These are phyloP conservation scores for Campoplex capitator DNA, from an alignment of 2,888 invertebrate genomes.

Conservation along the genomic window DNA sequence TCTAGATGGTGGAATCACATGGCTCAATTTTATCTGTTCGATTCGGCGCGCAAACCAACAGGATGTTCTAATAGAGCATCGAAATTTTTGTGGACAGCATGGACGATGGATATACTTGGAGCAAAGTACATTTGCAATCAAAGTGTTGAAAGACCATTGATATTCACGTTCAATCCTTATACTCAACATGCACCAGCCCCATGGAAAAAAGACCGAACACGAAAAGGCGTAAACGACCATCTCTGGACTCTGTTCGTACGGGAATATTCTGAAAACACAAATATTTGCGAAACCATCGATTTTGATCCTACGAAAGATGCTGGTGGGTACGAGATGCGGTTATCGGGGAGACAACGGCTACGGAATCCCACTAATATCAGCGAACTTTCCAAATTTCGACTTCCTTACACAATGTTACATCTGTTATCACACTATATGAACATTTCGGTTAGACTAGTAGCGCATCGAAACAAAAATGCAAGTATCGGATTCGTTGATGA, in stretches of 20 bases:
- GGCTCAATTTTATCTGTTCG: constrained; percentile 59
- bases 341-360: background rate
- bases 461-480: background rate
- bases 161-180: constrained; percentile 71
- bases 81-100: constrained; percentile 52
- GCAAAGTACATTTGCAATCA: constrained; percentile 66
- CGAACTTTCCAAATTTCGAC: background rate
- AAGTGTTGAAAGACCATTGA: background rate
- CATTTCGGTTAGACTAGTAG: background rate
- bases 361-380: background rate
- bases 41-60: constrained; percentile 13
- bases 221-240: background rate
- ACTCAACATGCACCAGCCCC: constrained; percentile 41
- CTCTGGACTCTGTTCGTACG: constrained; percentile 31
- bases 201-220: constrained; percentile 59
- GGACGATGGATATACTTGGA: constrained; percentile 64
- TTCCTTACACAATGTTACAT: too few relatives aligned
- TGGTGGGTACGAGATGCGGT: constrained; percentile 13
- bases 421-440: background rate
- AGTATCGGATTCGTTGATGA: background rate
- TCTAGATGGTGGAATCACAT: constrained; percentile 69
- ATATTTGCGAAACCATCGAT: constrained; percentile 1
- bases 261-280: background rate
- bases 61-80: constrained; percentile 58
- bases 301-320: constrained; percentile 30